These are phyloP conservation scores for Myxocyprinus asiaticus DNA, from an alignment of 2,113 vertebrate species.

Conservation along the genomic window DNA sequence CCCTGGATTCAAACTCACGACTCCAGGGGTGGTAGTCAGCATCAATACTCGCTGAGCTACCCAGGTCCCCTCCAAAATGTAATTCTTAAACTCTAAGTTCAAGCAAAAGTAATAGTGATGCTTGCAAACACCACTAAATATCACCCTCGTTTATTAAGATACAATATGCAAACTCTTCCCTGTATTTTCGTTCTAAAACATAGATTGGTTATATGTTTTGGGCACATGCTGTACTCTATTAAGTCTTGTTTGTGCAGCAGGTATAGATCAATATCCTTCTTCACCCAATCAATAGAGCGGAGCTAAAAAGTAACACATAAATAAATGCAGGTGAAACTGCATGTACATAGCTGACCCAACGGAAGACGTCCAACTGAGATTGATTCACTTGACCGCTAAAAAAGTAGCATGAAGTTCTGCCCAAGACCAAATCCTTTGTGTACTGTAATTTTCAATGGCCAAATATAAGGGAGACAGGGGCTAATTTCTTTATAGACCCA, in stretches of 20 bases:
- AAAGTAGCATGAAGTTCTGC: background rate
- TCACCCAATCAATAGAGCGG: background rate
- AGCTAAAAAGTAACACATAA: background rate
- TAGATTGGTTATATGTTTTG: background rate
- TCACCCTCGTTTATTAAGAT: too few species aligned
- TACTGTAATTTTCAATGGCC: background rate
- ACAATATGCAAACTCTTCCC: too few species aligned
- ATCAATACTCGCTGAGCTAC: too few species aligned
- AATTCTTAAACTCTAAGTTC: too few species aligned
- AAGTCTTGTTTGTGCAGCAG: constrained; percentile 37
- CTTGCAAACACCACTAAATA: too few species aligned
- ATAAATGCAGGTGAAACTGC: constrained; percentile 15
- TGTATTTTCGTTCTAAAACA: background rate
- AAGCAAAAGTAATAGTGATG: too few species aligned
- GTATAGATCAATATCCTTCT: constrained; percentile 36
- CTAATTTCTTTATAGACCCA: too few species aligned
- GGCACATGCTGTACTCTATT: constrained; percentile 6
- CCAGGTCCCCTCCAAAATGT: too few species aligned
- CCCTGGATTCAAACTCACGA: too few species aligned
- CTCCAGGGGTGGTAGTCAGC: too few species aligned
- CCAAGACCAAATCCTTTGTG: background rate
- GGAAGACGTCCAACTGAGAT: background rate
- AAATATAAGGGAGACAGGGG: background rate
- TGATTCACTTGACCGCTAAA: constrained; percentile 12
- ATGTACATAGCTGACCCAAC: background rate